Evolutionary conservation across 2,113 vertebrate species (phyloP).

Genomic region (Callospermophilus lateralis): DNA sequence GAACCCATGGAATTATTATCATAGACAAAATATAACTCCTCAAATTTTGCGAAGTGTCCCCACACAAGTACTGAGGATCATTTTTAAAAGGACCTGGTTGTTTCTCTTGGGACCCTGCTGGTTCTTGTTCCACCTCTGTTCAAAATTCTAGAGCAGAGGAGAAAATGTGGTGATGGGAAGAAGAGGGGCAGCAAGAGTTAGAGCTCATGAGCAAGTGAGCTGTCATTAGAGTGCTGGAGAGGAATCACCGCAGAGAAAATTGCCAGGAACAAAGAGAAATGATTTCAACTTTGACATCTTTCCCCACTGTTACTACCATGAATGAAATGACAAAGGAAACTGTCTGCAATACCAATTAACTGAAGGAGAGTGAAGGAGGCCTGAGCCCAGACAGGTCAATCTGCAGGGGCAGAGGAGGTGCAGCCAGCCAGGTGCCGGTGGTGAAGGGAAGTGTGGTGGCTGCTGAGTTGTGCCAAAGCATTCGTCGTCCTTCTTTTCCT

Average conservation of each 20-base stretch:
- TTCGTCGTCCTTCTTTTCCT: conserved; percentile 42
- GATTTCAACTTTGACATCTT: background rate
- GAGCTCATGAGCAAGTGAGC: background rate
- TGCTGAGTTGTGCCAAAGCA: background rate
- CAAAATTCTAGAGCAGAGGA: background rate
- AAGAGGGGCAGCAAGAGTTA: background rate
- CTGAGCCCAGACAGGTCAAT: background rate
- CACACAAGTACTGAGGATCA: background rate
- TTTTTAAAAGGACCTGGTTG: background rate
- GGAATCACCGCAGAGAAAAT: background rate
- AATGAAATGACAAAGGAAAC: background rate
- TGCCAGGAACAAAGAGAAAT: background rate
- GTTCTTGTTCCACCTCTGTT: background rate
- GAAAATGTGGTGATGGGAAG: background rate
- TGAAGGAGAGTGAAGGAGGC: background rate
- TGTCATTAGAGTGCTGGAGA: background rate
- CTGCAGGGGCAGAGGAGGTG: background rate
- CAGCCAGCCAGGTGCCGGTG: background rate
- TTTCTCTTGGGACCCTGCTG: background rate
- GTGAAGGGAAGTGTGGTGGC: background rate
- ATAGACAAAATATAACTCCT: background rate
- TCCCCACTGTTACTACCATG: background rate
- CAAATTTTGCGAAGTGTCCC: background rate
- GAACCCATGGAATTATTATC: background rate
- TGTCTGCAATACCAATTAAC: background rate